Percentiles rank a stretch among this genome's conserved stretches.
Evolutionary conservation across 2,888 invertebrate genomes (phyloP).

Genomic region (Mayetiola destructor): DNA sequence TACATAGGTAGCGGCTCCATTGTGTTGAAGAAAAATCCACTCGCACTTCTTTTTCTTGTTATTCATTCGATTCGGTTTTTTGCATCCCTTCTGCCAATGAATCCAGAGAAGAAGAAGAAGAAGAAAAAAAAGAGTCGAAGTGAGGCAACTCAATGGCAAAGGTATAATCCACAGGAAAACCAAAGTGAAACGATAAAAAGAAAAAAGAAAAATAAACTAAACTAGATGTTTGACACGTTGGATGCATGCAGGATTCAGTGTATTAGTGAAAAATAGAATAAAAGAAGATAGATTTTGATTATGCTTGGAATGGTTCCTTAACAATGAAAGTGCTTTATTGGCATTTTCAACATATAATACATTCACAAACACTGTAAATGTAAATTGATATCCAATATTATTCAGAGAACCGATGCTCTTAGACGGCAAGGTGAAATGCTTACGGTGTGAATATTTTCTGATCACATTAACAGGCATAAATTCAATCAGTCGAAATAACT

Average conservation of each 20-base stretch:
- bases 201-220: no score
- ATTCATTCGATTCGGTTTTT: no score
- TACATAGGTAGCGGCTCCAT: no score
- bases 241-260: background rate
- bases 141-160: background rate
- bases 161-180: conserved; percentile 2
- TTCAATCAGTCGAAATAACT: conserved; percentile 12
- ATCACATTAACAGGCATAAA: conserved; percentile 13
- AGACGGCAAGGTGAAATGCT: conserved; percentile 2
- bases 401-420: no score
- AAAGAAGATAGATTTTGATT: background rate
- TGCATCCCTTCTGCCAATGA: no score
- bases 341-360: conserved; percentile 7
- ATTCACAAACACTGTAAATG: background rate
- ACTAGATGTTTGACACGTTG: conserved; percentile 8
- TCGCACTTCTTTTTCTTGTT: no score
- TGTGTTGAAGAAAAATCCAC: no score
- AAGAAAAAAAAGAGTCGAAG: background rate
- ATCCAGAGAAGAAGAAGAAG: background rate
- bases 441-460: conserved; percentile 12
- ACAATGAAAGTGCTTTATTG: conserved; percentile 14
- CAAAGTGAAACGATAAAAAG: background rate
- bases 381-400: no score
- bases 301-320: conserved; percentile 10
- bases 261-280: background rate